Evolutionary conservation across 2,797 vertebrate genomes (phyloP).

Genomic region (Alca torda): DNA sequence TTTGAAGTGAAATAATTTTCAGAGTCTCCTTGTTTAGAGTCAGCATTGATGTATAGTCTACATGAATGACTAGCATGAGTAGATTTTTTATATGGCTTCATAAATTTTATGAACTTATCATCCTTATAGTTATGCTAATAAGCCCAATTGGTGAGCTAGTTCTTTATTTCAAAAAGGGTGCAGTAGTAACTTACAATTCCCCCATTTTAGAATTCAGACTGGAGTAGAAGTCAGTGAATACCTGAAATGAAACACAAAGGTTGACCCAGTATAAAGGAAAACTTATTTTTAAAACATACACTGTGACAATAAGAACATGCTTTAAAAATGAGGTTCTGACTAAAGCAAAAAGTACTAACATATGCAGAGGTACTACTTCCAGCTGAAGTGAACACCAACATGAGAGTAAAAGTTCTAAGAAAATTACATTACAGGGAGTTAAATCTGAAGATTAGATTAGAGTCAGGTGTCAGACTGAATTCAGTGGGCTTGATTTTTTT

Average conservation of each 20-base stretch:
- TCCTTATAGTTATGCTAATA: neutral
- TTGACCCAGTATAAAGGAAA: neutral
- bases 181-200: neutral
- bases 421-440: neutral
- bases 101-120: neutral
- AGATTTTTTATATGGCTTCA: neutral
- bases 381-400: neutral
- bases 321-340: neutral
- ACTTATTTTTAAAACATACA: accelerated
- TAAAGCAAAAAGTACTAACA: neutral
- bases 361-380: neutral
- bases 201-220: neutral
- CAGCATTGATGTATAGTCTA: neutral
- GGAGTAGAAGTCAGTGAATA: neutral
- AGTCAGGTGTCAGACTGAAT: neutral
- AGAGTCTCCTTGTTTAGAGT: neutral
- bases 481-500: neutral
- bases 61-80: neutral
- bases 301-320: neutral
- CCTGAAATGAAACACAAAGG: neutral
- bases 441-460: neutral
- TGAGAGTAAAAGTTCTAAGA: neutral
- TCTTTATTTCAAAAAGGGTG: neutral
- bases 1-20: neutral
- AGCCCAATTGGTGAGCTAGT: neutral